Base-by-base conservation (phyloP, 1,140 invertebrate genomes). In the Drosophila kurseongensis region DNA sequence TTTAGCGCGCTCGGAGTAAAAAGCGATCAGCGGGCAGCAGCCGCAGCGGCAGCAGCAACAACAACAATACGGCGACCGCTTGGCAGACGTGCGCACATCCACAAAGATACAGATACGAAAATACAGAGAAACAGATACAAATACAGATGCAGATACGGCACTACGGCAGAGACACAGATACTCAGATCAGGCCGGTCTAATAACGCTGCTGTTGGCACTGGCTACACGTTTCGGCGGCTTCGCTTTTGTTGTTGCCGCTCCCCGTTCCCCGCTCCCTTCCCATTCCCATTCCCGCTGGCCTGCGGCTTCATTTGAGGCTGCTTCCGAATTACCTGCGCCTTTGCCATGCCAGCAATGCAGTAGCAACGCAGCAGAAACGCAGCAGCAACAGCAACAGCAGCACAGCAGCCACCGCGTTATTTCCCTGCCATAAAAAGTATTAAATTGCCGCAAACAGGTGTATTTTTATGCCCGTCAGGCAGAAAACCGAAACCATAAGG, bases 1-100 rank as follows among this genome's bases (percentile, higher is more conserved):
- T 77, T 91, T 91, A 91, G 90, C 90, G 90, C 90, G 90, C 86
- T 91, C 83, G 77, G 85, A 85, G 80, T 86, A 91, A 90, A 83
- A 88, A 85, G 76, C 83, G 83, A 88, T 86, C 83, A 86, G 79
- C 74, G 62, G 36, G 44, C 66, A 71, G 67, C 67, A 65, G 62
- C 62, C 62, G 36, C 29, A 42, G 54, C 54, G 12, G 13, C 38
- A 44, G n/a, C 29, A 48, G 29, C 29, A 32, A 32, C 7, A 32
- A 32, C 29, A 32, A 32, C 29, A 32, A 32, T 8, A 29, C 27
- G 29, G 14, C 27, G 41, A 45, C 50, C 62, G 72, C 71, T 73
- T 63, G 75, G 75, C 83, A 86, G 82, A 86, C 82, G 82, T 85
- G 82, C 69, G 82, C 82, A 85, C 78, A 79, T 81, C 68, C 63